Evolutionary conservation across 2,888 invertebrate species (phyloP).

Genomic region (Drosophila mayaguana): DNA sequence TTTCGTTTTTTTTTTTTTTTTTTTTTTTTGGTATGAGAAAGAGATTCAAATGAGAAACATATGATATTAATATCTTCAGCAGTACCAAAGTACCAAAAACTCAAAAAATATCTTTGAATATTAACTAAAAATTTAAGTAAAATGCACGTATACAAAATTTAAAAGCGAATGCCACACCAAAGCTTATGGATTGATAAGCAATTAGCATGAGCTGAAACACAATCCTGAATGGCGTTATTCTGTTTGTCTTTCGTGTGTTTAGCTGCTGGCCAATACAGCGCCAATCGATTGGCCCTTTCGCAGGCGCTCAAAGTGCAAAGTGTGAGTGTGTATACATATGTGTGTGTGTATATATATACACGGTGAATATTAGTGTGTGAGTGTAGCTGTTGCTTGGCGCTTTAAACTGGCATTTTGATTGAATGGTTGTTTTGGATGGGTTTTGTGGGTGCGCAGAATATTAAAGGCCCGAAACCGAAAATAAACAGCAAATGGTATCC

Average conservation of each 20-base stretch:
- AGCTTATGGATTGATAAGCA: conserved; percentile 26
- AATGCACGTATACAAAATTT: conserved; percentile 16
- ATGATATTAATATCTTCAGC: conserved; percentile 42
- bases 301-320: conserved; percentile 35
- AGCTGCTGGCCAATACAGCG: conserved; percentile 2
- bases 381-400: conserved; percentile 11
- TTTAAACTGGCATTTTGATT: conserved; percentile 7
- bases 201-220: conserved; percentile 19
- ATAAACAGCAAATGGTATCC: conserved; percentile 34
- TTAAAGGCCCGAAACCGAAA: conserved; percentile 40
- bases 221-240: neutral
- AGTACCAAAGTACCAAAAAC: conserved; percentile 28
- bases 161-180: conserved; percentile 39
- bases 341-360: neutral
- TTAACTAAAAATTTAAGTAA: neutral
- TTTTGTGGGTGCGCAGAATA: conserved; percentile 24
- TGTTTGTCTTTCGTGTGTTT: neutral
- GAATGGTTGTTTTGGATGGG: neutral
- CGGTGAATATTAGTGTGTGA: conserved; percentile 18
- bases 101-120: neutral
- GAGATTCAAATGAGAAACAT: conserved; percentile 63
- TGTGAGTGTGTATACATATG: conserved; percentile 1
- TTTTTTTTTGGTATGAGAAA: conserved; percentile 44
- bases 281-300: conserved; percentile 10
- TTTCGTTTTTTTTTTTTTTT: neutral